A percentile compares a stretch with the other conserved stretches of the same genome.
Conservation (phyloP, 2,888 invertebrate genomes). For the Agrotis exclamationis region DNA sequence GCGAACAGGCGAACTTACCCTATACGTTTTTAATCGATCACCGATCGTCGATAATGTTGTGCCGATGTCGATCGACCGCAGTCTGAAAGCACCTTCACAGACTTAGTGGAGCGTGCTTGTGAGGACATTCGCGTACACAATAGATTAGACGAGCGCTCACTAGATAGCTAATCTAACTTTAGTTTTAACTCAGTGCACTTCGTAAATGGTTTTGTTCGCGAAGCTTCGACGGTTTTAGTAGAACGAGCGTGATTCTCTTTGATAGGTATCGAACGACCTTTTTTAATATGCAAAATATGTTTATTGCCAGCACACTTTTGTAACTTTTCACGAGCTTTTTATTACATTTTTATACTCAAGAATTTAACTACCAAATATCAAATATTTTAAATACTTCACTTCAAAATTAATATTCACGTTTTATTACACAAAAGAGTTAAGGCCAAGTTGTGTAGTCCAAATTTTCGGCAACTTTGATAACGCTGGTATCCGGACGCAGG, state of each 20-base stretch:
- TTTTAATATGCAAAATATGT: not conserved
- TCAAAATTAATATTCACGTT: constrained; percentile 13
- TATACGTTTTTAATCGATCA: too few species aligned
- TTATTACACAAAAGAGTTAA: constrained; percentile 38
- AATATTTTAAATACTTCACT: constrained; percentile 30
- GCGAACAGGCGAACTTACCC: too few species aligned
- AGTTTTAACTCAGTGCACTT: constrained; percentile 64
- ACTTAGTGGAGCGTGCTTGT: constrained; percentile 42
- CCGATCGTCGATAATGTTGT: not conserved
- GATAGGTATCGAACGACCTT: not conserved
- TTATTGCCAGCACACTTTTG: not conserved
- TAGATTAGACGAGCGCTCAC: constrained; percentile 56
- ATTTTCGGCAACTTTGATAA: constrained; percentile 78
- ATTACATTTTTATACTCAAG: not conserved
- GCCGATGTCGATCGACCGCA: not conserved
- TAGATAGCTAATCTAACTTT: constrained; percentile 69
- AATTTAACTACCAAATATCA: constrained; percentile 7
- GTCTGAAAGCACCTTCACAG: constrained; percentile 17
- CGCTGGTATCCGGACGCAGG: constrained; percentile 70
- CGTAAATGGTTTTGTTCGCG: constrained; percentile 61
- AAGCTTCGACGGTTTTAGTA: constrained; percentile 13
- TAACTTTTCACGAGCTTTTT: not conserved
- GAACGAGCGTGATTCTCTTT: constrained; percentile 22
- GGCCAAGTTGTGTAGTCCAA: constrained; percentile 53
- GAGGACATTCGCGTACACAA: constrained; percentile 60